These are phyloP conservation scores for Hydrotaea cyrtoneurina DNA, from an alignment of 2,888 invertebrate species.

Conservation along the genomic window DNA sequence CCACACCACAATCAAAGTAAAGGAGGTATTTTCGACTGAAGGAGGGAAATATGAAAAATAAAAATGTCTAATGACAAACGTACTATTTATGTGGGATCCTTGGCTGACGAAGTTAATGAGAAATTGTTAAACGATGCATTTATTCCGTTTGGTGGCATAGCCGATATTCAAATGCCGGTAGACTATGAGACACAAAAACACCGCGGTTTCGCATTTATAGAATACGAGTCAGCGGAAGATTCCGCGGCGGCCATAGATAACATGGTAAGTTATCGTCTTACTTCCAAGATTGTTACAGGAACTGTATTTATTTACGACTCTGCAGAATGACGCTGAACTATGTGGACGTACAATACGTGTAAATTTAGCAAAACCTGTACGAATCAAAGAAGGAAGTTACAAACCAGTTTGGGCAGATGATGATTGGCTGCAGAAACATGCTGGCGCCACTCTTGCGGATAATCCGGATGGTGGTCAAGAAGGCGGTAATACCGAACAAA, in stretches of 20 bases:
- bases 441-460: conserved; percentile 88
- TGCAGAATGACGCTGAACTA: conserved; percentile 97
- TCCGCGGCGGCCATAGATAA: conserved; percentile 99
- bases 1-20: too few species aligned
- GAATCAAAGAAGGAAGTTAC: conserved; percentile 96
- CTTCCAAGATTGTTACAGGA: too few species aligned
- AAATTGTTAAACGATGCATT: conserved; percentile 97
- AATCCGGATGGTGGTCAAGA: conserved; percentile 77
- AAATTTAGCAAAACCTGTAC: conserved; percentile 97
- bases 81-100: conserved; percentile 92
- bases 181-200: conserved; percentile 99
- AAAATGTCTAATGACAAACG: conserved; percentile 86
- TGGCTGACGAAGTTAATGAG: conserved; percentile 97
- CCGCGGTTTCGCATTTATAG: conserved; percentile 99
- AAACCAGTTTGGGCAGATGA: conserved; percentile 99
- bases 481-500: conserved; percentile 69
- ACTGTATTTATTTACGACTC: too few species aligned
- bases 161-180: conserved; percentile 97
- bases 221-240: conserved; percentile 98
- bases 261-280: conserved; percentile 85
- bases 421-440: conserved; percentile 98
- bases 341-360: conserved; percentile 98
- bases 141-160: conserved; percentile 98
- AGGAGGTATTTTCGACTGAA: too few species aligned
- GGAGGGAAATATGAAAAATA: too few species aligned